A percentile compares a stretch with the other conserved stretches of the same genome.
These are phyloP conservation scores for Anthoscopus minutus DNA, from an alignment of 2,113 vertebrate species.

Conservation along the genomic window DNA sequence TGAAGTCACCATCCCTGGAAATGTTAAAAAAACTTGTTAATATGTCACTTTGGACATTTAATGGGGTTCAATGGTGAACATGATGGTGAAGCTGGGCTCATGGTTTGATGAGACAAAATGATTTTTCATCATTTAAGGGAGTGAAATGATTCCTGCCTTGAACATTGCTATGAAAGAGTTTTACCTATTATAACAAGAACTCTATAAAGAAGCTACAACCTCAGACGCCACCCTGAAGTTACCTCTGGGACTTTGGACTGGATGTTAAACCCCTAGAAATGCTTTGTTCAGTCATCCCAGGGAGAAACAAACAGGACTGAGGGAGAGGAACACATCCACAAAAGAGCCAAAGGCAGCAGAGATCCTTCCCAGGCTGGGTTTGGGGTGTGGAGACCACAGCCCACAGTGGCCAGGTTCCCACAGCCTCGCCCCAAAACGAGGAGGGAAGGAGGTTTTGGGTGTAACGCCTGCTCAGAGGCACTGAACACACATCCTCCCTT, in stretches of 20 bases:
- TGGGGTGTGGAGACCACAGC: background rate
- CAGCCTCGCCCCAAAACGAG: background rate
- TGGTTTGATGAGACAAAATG: background rate
- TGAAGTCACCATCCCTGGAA: background rate
- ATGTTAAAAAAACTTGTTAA: fast-evolving
- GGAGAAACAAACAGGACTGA: background rate
- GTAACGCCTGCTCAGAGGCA: background rate
- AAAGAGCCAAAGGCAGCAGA: background rate
- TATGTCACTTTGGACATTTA: background rate
- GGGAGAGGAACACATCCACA: background rate
- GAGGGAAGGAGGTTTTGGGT: background rate
- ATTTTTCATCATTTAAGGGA: background rate
- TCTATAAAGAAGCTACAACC: background rate
- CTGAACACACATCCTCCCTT: background rate
- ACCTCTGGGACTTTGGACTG: background rate
- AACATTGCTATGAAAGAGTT: background rate
- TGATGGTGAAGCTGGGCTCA: background rate
- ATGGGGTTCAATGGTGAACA: fast-evolving
- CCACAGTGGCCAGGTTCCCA: background rate
- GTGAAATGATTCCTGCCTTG: background rate
- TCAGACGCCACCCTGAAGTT: background rate
- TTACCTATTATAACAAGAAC: background rate
- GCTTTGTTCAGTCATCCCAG: background rate
- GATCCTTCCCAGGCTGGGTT: background rate
- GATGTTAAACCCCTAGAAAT: background rate